These are phyloP conservation scores for Holcopasites calliopsidis DNA, from an alignment of 1,140 invertebrate species.

Conservation along the genomic window DNA sequence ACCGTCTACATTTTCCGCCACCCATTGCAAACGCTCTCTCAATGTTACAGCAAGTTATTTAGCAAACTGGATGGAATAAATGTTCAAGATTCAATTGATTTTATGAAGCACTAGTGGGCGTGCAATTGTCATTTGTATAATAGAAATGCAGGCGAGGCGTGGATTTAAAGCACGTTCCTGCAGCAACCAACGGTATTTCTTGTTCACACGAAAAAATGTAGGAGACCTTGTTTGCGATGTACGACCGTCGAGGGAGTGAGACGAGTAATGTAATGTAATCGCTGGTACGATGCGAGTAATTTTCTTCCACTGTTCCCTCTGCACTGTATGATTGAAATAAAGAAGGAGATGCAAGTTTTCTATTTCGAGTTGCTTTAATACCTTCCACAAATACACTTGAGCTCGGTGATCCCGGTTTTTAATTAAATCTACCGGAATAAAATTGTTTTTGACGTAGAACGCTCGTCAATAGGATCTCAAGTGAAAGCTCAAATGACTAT, in stretches of 20 bases:
- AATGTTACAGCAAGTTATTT: conserved; percentile 53
- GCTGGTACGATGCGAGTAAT: not conserved
- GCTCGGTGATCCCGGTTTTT: not conserved
- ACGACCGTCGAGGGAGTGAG: not conserved
- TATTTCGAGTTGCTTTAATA: conserved; percentile 11
- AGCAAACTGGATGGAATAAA: conserved; percentile 56
- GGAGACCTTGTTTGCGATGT: not conserved
- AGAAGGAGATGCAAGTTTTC: not conserved
- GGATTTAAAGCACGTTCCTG: not conserved
- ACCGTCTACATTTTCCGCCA: conserved; percentile 39
- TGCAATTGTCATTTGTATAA: not conserved
- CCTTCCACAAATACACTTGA: not conserved
- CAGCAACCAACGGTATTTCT: not conserved
- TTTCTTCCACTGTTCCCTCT: not conserved
- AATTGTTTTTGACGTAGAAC: not conserved
- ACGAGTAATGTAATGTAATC: not conserved
- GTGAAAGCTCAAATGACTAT: too few relatives aligned
- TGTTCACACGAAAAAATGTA: not conserved
- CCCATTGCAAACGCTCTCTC: conserved; percentile 50
- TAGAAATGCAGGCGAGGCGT: not conserved
- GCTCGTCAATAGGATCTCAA: conserved; percentile 33
- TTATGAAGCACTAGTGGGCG: not conserved
- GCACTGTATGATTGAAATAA: not conserved
- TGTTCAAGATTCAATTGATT: conserved; percentile 34
- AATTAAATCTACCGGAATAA: conserved; percentile 4